A percentile compares a stretch with the other conserved stretches of the same genome.
Evolutionary conservation across 2,113 vertebrate species (phyloP).

Genomic region (Fregetta grallaria): DNA sequence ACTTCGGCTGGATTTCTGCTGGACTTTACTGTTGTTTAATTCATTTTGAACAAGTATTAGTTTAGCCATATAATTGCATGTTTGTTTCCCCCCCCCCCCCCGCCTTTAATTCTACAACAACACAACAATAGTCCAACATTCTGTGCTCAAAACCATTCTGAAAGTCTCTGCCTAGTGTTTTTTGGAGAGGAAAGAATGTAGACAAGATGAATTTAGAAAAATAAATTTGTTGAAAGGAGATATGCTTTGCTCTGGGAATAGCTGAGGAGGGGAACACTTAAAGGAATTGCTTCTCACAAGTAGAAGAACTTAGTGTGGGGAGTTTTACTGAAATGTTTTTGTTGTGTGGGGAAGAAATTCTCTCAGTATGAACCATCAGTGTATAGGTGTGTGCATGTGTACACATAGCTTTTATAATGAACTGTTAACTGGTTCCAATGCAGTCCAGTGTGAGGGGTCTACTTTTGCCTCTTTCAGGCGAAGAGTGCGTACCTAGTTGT

Average conservation of each 20-base stretch:
- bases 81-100: accelerated
- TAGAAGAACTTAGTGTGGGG: background rate
- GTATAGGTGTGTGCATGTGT: background rate
- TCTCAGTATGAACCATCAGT: background rate
- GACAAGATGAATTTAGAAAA: background rate
- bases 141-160: background rate
- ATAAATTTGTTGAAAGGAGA: background rate
- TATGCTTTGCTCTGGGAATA: background rate
- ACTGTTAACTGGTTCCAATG: background rate
- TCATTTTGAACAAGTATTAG: background rate
- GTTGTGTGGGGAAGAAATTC: background rate
- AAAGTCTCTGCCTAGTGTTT: background rate
- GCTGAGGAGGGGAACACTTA: background rate
- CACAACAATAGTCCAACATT: background rate
- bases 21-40: background rate
- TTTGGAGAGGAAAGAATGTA: background rate
- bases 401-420: background rate
- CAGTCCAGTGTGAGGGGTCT: background rate
- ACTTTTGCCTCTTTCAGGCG: background rate
- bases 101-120: background rate
- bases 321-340: background rate
- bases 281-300: background rate
- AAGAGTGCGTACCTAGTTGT: background rate
- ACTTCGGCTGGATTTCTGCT: background rate
- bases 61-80: background rate